phyloP scores from a whole-genome alignment of 2,888 invertebrate species.

The Orthosia gracilis region DNA sequence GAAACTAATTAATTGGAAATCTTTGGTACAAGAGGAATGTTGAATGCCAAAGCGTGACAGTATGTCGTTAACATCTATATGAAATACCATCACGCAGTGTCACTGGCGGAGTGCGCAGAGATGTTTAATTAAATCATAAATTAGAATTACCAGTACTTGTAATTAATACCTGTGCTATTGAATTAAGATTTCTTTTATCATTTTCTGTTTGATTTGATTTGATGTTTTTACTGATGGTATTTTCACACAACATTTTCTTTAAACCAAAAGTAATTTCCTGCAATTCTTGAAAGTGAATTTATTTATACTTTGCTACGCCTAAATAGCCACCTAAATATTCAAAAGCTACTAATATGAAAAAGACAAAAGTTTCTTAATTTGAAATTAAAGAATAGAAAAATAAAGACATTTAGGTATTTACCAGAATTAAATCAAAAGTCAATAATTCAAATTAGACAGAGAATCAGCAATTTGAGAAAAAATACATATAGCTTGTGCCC shows the following conservation, averaged over 20 bases:
- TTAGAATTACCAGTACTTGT: slow-evolving; percentile 2
- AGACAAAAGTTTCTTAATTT: too few relatives aligned
- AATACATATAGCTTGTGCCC: too few relatives aligned
- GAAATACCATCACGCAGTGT: slow-evolving; percentile 42
- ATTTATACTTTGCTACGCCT: too few relatives aligned
- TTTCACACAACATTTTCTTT: neutral
- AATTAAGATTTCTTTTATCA: neutral
- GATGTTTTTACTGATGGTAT: neutral
- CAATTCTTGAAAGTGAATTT: too few relatives aligned
- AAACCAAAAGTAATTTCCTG: neutral
- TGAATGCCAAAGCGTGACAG: slow-evolving; percentile 39
- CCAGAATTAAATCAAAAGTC: too few relatives aligned
- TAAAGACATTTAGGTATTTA: too few relatives aligned
- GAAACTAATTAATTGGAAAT: slow-evolving; percentile 56
- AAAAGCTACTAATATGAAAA: too few relatives aligned
- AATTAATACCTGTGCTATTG: neutral
- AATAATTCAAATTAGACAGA: too few relatives aligned
- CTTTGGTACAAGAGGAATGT: slow-evolving; percentile 51
- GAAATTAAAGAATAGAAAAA: too few relatives aligned
- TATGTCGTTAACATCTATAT: slow-evolving; percentile 53
- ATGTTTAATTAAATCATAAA: slow-evolving; percentile 31
- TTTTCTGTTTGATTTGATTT: neutral
- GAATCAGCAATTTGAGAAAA: too few relatives aligned
- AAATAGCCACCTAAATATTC: too few relatives aligned
- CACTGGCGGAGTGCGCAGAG: slow-evolving; percentile 14